A percentile compares a stretch with the other conserved stretches of the same genome.
Conservation (phyloP, 2,113 vertebrate species). For the Lucifuga dentata region DNA sequence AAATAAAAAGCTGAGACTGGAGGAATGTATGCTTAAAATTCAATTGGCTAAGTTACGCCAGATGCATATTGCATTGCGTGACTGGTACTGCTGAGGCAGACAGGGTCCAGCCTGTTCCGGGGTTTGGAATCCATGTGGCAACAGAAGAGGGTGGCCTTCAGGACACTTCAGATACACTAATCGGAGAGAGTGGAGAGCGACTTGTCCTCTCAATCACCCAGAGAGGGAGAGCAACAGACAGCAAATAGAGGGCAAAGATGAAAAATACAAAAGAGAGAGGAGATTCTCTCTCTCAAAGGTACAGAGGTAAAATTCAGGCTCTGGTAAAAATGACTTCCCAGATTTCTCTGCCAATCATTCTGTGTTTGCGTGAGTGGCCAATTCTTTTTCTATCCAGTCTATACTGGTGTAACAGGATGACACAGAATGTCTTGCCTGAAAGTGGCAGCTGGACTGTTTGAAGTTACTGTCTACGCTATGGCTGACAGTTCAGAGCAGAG, state of each 20-base stretch:
- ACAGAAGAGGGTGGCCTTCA: constrained; percentile 27
- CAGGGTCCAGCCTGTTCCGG: constrained; percentile 12
- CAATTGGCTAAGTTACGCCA: background rate
- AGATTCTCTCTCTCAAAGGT: background rate
- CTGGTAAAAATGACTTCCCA: constrained; percentile 40
- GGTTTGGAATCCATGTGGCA: constrained; percentile 35
- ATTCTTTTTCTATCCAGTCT: constrained; percentile 19
- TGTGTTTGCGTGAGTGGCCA: background rate
- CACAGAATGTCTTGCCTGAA: constrained; percentile 7
- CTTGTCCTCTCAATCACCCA: constrained; percentile 25
- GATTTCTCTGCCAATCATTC: constrained; percentile 35
- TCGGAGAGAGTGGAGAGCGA: constrained; percentile 31
- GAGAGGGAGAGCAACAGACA: constrained; percentile 3
- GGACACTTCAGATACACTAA: constrained; percentile 29
- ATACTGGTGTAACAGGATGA: constrained; percentile 14
- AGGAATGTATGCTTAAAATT: constrained; percentile 15
- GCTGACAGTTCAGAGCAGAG: constrained; percentile 29
- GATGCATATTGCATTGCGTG: background rate
- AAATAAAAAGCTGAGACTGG: constrained; percentile 19
- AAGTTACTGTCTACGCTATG: constrained; percentile 34
- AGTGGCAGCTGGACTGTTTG: constrained; percentile 19
- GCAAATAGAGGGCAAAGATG: background rate
- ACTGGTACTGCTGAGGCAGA: constrained; percentile 11
- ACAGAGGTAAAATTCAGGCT: constrained; percentile 15
- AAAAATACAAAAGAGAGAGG: background rate